Evolutionary conservation across 2,113 vertebrate species (phyloP).

Genomic region (Bagarius yarrelli): DNA sequence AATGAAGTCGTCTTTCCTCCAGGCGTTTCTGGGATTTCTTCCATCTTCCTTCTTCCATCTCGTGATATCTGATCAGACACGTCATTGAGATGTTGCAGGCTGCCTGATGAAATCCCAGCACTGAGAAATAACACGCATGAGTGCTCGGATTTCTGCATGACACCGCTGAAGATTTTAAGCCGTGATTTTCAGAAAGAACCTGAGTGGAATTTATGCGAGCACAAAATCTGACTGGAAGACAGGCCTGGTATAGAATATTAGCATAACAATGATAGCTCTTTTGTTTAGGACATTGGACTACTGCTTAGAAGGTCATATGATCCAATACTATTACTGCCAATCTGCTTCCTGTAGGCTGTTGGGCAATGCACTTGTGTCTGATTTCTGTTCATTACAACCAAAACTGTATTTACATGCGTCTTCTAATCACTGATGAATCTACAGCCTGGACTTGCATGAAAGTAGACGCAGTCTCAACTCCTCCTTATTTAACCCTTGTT

Average conservation of each 20-base stretch:
- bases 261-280: too few relatives aligned
- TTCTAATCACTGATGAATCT: too few relatives aligned
- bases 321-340: too few relatives aligned
- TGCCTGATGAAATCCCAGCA: constrained; percentile 28
- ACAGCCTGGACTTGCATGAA: too few relatives aligned
- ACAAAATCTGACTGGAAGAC: background rate
- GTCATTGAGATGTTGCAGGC: constrained; percentile 35
- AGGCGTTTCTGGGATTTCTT: background rate
- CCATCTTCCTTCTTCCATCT: background rate
- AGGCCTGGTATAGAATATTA: background rate
- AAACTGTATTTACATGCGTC: too few relatives aligned
- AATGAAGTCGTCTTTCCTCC: background rate
- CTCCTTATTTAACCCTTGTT: too few relatives aligned
- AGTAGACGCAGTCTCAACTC: too few relatives aligned
- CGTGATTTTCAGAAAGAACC: background rate
- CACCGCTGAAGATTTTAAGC: background rate
- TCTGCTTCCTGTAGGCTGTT: too few relatives aligned
- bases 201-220: background rate
- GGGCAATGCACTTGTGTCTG: too few relatives aligned
- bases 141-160: background rate
- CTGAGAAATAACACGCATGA: background rate
- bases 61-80: background rate
- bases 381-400: too few relatives aligned
- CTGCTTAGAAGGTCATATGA: too few relatives aligned
- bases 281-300: too few relatives aligned